A percentile compares a stretch with the other conserved stretches of the same genome.
Conservation (phyloP, 1,140 invertebrate genomes). For the Drosophila bipectinata region DNA sequence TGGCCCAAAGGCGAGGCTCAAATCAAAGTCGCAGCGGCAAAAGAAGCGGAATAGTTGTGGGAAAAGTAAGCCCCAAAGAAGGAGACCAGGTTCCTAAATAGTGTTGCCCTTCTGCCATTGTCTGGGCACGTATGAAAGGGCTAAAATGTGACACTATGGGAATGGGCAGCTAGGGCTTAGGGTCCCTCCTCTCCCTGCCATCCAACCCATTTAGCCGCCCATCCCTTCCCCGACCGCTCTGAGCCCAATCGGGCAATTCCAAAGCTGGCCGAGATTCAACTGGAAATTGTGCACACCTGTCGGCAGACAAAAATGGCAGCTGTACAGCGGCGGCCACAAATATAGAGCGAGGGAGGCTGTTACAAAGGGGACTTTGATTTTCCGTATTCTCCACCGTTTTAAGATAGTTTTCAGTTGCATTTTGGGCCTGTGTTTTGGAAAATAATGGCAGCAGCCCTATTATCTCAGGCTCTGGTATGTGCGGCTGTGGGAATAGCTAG, state of each 20-base stretch:
- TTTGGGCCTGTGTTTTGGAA: background rate
- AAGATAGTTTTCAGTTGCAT: background rate
- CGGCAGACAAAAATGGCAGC: constrained; percentile 23
- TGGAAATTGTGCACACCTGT: constrained; percentile 74
- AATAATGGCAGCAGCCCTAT: background rate
- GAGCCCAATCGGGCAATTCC: constrained; percentile 29
- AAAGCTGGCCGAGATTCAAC: constrained; percentile 73
- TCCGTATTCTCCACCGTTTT: background rate
- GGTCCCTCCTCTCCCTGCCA: constrained; percentile 1
- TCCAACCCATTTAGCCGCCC: constrained; percentile 6
- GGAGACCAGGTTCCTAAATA: constrained; percentile 51
- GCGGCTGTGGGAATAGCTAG: constrained; percentile 15
- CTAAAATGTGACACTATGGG: constrained; percentile 71
- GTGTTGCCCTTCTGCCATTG: constrained; percentile 78
- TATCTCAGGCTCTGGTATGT: background rate
- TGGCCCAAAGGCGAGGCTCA: constrained; percentile 39
- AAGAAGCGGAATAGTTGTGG: constrained; percentile 11
- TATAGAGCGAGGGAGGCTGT: background rate
- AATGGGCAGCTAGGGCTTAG: constrained; percentile 35
- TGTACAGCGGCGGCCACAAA: constrained; percentile 18
- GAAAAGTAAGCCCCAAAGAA: constrained; percentile 11
- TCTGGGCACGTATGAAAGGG: constrained; percentile 71
- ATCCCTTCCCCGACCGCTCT: background rate
- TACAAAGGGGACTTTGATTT: background rate
- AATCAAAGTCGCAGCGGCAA: constrained; percentile 29